Base-by-base conservation (phyloP, 2,888 invertebrate species). In the Morpho achilles region DNA sequence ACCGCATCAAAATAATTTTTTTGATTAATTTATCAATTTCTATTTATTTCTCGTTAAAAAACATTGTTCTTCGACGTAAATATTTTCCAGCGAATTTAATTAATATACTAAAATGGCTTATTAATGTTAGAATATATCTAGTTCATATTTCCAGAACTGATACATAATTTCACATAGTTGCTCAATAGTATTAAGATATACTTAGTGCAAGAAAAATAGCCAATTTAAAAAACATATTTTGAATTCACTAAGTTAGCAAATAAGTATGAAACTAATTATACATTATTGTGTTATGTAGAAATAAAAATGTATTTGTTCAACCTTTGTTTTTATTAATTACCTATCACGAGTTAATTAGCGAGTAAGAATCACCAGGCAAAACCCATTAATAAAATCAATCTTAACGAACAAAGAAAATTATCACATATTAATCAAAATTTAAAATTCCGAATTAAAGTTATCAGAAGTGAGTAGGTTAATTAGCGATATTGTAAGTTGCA, bases 161-260 rank as follows among this genome's bases (percentile, higher is more conserved):
- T 62, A 55, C 59, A 56, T 66, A 59, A 61, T 56, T 48, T 54
- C 59, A 63, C 61, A 63, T 65, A 67, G 64, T 69, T 69, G 69
- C 69, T 69, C 69, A 69, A 69, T 69, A 68, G 53, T 56, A 49
- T 46, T 54, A 56, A 57, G 56, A 50, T 41, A 53, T 39, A 54
- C 32, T 48, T 53, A 55, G 49, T 43, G 55, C 49, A 10, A 48
- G 51, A 52, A 53, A 44, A 56, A 57, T 57, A 60, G 53, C 42
- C 47, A 55, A 53, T 46, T 49, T 53, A 61, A 42, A 43, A 39
- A 43, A 51, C 45, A 56, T 63, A 45, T 61, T 60, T 52, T 56
- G 8, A 50, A 58, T 59, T 50, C 59, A 59, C 58, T 42, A 52
- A 52, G n/a, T 50, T 56, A 53, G 53, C 43, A 46, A 53, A n/a